Evolutionary conservation across 2,888 invertebrate species (phyloP), one percentile per base, ranked within the genome.

Genomic region (Julus scandinavius): DNA sequence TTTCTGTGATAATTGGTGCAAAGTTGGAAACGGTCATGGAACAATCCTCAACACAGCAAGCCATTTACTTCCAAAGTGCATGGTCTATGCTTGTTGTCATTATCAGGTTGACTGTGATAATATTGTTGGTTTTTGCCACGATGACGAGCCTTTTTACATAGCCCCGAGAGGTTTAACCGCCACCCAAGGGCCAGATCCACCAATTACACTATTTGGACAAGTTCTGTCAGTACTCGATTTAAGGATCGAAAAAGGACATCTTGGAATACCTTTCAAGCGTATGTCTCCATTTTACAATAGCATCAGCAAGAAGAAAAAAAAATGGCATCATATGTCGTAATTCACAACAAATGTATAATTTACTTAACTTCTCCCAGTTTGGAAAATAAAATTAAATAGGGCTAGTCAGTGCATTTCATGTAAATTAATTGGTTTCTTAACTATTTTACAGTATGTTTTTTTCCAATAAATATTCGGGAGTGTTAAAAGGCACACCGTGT

Each of bases 1-100:
- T 86, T 83, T 84, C 84, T 84, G 84, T 84, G 84, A 84, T 84
- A 84, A 63, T 63, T 63, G 63, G 63, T 63, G 63, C 63, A 63
- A 63, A 63, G 63, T 63, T 63, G 63, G 63, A 63, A 63, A 63
- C 63, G n/a, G 15, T 9, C n/a, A 20, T 63, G 63, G 63, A 63
- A 20, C 63, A 63, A 63, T n/a, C 20, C 63, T n/a, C 63, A 4
- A 20, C 63, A 20, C 63, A n/a, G 20, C 63, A n/a, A 20, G 63
- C n/a, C 63, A 20, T 63, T 63, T 63, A 63, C 4, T 63, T 20
- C n/a, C 9, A 20, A 63, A 63, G 63, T 9, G 63, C 63, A 63
- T 63, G 63, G 20, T 20, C 20, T 63, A 63, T 63, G 63, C 63
- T 15, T 4, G 15, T 20, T 63, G 63, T 20, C 63, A 63, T 63